Evolutionary conservation across 2,888 invertebrate genomes (phyloP).

Genomic region (Calameuta filiformis): DNA sequence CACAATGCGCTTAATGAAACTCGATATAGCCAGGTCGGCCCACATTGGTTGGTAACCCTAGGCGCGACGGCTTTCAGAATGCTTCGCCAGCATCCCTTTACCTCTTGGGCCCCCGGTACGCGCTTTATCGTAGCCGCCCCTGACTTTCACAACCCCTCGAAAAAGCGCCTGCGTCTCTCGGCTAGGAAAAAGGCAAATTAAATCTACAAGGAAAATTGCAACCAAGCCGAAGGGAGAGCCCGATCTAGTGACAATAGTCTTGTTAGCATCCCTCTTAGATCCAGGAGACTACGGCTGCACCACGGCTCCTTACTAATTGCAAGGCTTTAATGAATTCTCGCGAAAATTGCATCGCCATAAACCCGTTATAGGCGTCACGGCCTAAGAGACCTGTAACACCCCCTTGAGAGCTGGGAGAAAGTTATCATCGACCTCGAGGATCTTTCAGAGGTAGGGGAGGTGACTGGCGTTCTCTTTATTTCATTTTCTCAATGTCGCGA

Average conservation of each 20-base stretch:
- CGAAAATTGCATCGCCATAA: constrained; percentile 55
- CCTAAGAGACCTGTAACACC: neutral
- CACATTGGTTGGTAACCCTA: constrained; percentile 32
- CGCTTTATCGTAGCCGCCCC: neutral
- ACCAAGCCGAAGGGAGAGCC: constrained; percentile 1
- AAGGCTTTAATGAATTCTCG: constrained; percentile 51
- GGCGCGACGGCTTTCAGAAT: neutral
- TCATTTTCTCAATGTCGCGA: neutral
- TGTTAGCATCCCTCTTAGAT: constrained; percentile 45
- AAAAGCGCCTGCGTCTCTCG: neutral
- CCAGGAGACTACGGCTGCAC: neutral
- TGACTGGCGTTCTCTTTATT: neutral
- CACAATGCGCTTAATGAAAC: constrained; percentile 55
- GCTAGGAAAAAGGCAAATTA: constrained; percentile 44
- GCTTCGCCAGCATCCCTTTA: neutral
- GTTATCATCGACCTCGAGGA: neutral
- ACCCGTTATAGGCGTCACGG: constrained; percentile 32
- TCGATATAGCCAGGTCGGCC: constrained; percentile 37
- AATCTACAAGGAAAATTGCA: constrained; percentile 46
- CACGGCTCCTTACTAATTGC: constrained; percentile 44
- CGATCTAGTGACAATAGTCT: constrained; percentile 47
- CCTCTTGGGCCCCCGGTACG: neutral
- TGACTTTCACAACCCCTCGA: neutral
- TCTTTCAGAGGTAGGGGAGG: neutral
- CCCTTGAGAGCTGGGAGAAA: neutral